These are phyloP conservation scores for Eptatretus burgeri DNA, from an alignment of 2,113 vertebrate genomes.

Conservation along the genomic window DNA sequence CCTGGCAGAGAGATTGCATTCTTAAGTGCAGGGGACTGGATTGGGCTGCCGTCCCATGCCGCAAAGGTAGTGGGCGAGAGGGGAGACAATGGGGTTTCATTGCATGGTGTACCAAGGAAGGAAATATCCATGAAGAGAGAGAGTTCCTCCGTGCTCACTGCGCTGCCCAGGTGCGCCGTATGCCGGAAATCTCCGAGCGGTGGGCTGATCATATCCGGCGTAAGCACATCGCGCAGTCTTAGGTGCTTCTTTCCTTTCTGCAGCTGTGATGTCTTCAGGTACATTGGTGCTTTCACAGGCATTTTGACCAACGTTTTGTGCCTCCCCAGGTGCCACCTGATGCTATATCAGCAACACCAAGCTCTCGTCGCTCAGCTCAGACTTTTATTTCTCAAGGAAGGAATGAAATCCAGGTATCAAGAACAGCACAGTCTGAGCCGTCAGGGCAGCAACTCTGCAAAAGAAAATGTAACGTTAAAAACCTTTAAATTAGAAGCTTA, in stretches of 20 bases:
- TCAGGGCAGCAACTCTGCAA: too few species aligned
- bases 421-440: too few species aligned
- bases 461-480: too few species aligned
- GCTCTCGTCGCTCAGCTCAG: too few species aligned
- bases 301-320: conserved; percentile 12
- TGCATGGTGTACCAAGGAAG: conserved; percentile 16
- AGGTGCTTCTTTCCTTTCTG: conserved; percentile 25
- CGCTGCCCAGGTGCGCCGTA: conserved; percentile 29
- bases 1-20: conserved; percentile 1
- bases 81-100: too few species aligned
- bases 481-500: too few species aligned
- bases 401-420: too few species aligned
- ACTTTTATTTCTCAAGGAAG: too few species aligned
- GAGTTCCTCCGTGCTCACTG: conserved; percentile 17
- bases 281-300: conserved; percentile 39
- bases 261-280: conserved; percentile 29
- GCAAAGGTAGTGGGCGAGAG: too few species aligned
- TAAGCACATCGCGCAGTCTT: conserved; percentile 27
- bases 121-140: conserved; percentile 33
- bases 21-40: conserved; percentile 1
- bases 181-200: conserved; percentile 35
- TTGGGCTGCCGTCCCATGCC: background rate
- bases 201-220: conserved; percentile 38
- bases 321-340: too few species aligned
- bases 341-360: too few species aligned